Conservation (phyloP, 2,888 invertebrate species). For the Halictus ligatus region DNA sequence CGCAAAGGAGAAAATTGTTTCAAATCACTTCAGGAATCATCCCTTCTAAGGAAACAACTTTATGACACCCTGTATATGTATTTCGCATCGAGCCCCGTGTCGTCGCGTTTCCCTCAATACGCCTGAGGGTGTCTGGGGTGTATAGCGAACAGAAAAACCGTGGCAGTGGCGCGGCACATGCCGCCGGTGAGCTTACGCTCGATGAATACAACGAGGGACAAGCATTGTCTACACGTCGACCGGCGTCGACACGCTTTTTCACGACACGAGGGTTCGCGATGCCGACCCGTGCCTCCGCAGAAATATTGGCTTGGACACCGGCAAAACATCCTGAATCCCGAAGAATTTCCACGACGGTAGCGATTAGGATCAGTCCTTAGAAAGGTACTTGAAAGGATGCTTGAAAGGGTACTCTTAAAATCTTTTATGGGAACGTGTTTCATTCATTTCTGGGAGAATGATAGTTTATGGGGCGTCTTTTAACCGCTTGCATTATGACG, state of each 20-base stretch:
- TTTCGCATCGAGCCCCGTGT: not conserved
- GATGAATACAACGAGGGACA: not conserved
- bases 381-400: too few relatives aligned
- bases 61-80: not conserved
- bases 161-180: not conserved
- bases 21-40: too few relatives aligned
- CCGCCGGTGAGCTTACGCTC: not conserved
- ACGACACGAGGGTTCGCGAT: not conserved
- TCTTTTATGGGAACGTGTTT: not conserved
- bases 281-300: not conserved
- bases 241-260: not conserved
- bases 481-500: not conserved
- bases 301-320: not conserved
- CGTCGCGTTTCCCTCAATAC: not conserved
- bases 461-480: not conserved
- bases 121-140: not conserved
- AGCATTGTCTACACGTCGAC: not conserved
- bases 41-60: not conserved
- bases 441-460: not conserved
- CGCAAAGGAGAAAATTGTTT: too few relatives aligned
- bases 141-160: not conserved
- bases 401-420: not conserved
- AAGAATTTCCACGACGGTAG: not conserved
- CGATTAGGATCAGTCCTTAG: not conserved
- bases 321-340: not conserved